Conservation (phyloP, 2,888 invertebrate species). For the Orgyia antiqua region DNA sequence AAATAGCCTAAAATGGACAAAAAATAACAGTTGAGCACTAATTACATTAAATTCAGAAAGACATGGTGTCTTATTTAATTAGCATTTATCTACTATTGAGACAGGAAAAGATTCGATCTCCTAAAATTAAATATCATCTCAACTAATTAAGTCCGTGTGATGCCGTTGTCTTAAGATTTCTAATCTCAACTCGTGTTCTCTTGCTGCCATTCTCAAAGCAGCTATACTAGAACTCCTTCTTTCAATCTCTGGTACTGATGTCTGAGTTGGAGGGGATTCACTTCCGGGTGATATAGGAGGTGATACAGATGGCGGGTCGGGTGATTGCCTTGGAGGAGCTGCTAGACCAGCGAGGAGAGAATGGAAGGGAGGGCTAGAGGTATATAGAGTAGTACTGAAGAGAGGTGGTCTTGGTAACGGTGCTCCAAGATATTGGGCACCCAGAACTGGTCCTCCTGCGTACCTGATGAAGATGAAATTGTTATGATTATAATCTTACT, state of each 20-base stretch:
- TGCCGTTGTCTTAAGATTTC: conserved; percentile 89
- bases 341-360: conserved; percentile 63
- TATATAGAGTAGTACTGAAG: conserved; percentile 83
- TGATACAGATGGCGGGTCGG: conserved; percentile 69
- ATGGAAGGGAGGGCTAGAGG: conserved; percentile 69
- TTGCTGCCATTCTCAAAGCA: conserved; percentile 89
- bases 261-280: conserved; percentile 69
- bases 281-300: conserved; percentile 75
- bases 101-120: conserved; percentile 9
- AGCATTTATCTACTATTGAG: too few species aligned
- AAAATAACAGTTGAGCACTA: too few species aligned
- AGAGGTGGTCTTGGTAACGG: conserved; percentile 65
- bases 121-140: conserved; percentile 46
- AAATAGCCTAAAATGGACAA: too few species aligned
- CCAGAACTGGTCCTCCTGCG: conserved; percentile 53
- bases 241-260: conserved; percentile 84
- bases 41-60: too few species aligned
- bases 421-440: conserved; percentile 73
- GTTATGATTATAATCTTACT: too few species aligned
- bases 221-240: conserved; percentile 92
- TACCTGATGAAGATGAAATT: conserved; percentile 45
- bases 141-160: conserved; percentile 87
- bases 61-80: too few species aligned
- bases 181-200: conserved; percentile 91
- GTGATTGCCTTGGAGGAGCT: conserved; percentile 68